Base-by-base conservation (phyloP, 2,113 vertebrate genomes). In the Sitta europaea region DNA sequence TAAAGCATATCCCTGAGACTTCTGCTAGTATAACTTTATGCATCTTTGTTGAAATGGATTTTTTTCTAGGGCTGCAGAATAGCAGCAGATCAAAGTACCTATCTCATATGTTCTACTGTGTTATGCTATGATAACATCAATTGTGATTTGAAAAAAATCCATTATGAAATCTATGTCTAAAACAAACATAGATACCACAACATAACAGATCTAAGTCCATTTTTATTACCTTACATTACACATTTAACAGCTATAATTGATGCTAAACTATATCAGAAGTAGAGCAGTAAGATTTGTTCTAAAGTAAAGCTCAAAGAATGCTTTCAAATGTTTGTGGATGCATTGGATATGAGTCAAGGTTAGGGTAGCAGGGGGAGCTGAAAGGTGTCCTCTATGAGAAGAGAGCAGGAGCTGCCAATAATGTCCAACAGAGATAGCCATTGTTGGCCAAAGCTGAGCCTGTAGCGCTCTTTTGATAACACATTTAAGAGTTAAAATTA, bases 351-450 rank as follows among this genome's bases (percentile, higher is more conserved):
- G 45, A 31, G 10, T 36, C 40, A 57, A 61, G 12, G 3, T 58
- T 85, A 65, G 84, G 6, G 14, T 70, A 54, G 4, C 6, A 33
- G 12, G 2, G 15, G 21, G 3, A 86, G 3, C 12, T 84, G 18
- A 6, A 12, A 65, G 12, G 25, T 40, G n/a, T 12, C 11, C 4
- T 68, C 9, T 73, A 5, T 27, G 35, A 70, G 42, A 48, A 59
- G 27, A 10, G 12, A 45, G 5, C 8, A 43, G 47, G 14, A 81
- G 9, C 9, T 57, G 10, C 3, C 11, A n/a, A 12, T 18, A 14
- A 17, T 11, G 13, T 61, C 22, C 1, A 7, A 73, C 6, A 38
- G 7, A 53, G 5, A 10, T 1, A 1, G 18, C 18, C 20, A 54
- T 7, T 27, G 5, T 18, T 80, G 54, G 8, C 13, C 62, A 91